phyloP scores from a whole-genome alignment of 1,140 invertebrate species.

The Drosophila equinoxialis region DNA sequence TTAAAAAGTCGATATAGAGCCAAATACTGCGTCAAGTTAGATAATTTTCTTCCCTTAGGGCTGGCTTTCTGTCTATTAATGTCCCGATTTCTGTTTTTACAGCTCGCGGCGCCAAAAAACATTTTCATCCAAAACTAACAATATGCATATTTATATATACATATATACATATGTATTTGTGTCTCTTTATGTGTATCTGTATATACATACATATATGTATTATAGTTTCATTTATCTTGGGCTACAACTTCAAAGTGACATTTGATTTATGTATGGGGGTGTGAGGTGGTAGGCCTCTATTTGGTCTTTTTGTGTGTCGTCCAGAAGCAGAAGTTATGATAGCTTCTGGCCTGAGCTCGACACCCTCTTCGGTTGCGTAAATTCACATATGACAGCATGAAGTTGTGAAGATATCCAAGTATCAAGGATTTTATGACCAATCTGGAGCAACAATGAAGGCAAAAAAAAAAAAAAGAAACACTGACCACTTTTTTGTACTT shows the following conservation, averaged over 20 bases:
- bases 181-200: no score
- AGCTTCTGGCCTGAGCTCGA: slow-evolving; percentile 48
- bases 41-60: neutral
- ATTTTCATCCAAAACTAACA: slow-evolving; percentile 4
- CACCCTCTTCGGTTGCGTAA: slow-evolving; percentile 53
- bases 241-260: slow-evolving; percentile 70
- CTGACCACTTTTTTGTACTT: slow-evolving; percentile 47
- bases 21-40: neutral
- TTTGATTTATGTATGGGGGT: slow-evolving; percentile 70
- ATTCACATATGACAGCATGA: slow-evolving; percentile 54
- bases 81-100: neutral
- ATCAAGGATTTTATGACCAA: slow-evolving; percentile 11
- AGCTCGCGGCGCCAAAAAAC: slow-evolving; percentile 3
- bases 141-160: no score
- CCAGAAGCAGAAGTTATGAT: slow-evolving; percentile 71
- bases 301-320: neutral
- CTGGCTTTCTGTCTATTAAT: neutral
- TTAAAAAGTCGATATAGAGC: neutral
- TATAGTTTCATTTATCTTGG: slow-evolving; percentile 71
- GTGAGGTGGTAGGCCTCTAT: slow-evolving; percentile 8
- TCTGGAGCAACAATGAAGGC: neutral
- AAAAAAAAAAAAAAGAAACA: slow-evolving; percentile 33
- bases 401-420: slow-evolving; percentile 21
- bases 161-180: neutral
- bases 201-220: slow-evolving; percentile 29